Conservation (phyloP, 2,888 invertebrate species). For the Choreutis nemorana region DNA sequence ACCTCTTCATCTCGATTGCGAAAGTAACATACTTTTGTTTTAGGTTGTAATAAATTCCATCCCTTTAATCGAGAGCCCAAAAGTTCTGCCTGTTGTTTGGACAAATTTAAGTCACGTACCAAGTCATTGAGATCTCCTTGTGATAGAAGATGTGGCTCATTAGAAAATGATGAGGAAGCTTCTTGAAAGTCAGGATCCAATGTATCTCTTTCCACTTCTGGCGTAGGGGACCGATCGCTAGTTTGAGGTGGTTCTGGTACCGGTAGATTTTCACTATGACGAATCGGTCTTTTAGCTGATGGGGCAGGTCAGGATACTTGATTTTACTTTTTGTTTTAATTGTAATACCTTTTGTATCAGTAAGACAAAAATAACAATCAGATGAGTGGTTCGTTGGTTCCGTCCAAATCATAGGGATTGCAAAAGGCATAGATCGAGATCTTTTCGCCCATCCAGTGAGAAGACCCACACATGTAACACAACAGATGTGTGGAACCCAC, state of each 20-base stretch:
- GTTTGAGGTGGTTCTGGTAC: slow-evolving; percentile 2
- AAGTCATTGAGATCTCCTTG: too few relatives aligned
- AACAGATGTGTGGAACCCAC: slow-evolving; percentile 11
- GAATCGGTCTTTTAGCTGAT: slow-evolving; percentile 3
- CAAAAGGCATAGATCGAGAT: slow-evolving; percentile 11
- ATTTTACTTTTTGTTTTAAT: slow-evolving; percentile 5
- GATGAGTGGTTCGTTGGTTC: slow-evolving; percentile 7
- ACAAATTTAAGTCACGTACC: too few relatives aligned
- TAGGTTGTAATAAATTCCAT: too few relatives aligned
- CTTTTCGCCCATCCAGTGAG: slow-evolving; percentile 3
- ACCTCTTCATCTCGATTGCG: too few relatives aligned
- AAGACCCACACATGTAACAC: slow-evolving; percentile 10
- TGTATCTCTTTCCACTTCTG: not conserved
- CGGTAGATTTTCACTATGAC: slow-evolving; percentile 4
- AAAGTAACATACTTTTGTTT: too few relatives aligned
- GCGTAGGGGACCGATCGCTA: not conserved
- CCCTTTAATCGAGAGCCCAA: too few relatives aligned
- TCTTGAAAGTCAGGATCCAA: not conserved
- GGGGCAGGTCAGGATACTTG: slow-evolving; percentile 3
- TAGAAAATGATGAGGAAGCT: not conserved
- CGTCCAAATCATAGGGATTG: slow-evolving; percentile 9
- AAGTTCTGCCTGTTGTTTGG: too few relatives aligned
- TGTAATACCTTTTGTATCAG: slow-evolving; percentile 5
- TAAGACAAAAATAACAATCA: slow-evolving; percentile 6
- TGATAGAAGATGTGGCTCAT: not conserved